Conservation (phyloP, 2,113 vertebrate genomes). For the Hystrix cristata region DNA sequence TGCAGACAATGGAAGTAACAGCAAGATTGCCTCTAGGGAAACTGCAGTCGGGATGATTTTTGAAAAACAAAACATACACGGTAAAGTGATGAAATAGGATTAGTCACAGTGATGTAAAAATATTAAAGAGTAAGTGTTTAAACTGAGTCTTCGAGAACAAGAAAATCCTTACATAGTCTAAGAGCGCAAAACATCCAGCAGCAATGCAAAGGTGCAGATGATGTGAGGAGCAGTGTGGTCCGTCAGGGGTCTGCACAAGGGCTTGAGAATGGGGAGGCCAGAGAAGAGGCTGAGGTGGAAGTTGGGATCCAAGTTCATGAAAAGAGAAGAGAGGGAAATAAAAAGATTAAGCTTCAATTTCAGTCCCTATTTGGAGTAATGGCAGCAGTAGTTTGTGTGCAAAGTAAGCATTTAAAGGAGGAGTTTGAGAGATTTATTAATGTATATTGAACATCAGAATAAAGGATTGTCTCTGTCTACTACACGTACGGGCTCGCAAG, state of each 20-base stretch:
- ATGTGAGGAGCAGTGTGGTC: neutral
- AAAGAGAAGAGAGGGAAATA: neutral
- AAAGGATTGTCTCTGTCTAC: neutral
- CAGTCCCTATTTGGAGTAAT: neutral
- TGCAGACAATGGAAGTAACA: neutral
- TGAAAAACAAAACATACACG: neutral
- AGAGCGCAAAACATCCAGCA: neutral
- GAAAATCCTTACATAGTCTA: neutral
- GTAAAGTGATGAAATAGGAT: neutral
- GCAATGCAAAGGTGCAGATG: neutral
- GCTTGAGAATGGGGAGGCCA: neutral
- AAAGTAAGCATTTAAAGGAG: neutral
- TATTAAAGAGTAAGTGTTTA: neutral
- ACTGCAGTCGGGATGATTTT: neutral
- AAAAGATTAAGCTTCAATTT: neutral
- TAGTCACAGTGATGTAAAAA: neutral
- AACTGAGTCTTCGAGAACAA: neutral
- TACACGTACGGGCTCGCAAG: neutral
- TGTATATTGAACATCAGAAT: neutral
- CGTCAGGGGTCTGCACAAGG: neutral
- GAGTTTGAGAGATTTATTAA: neutral
- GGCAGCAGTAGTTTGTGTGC: neutral
- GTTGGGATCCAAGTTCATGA: neutral
- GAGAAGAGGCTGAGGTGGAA: neutral
- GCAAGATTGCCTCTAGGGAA: neutral